Evolutionary conservation across 2,888 invertebrate species (phyloP).

Genomic region (Pilophorus perplexus): DNA sequence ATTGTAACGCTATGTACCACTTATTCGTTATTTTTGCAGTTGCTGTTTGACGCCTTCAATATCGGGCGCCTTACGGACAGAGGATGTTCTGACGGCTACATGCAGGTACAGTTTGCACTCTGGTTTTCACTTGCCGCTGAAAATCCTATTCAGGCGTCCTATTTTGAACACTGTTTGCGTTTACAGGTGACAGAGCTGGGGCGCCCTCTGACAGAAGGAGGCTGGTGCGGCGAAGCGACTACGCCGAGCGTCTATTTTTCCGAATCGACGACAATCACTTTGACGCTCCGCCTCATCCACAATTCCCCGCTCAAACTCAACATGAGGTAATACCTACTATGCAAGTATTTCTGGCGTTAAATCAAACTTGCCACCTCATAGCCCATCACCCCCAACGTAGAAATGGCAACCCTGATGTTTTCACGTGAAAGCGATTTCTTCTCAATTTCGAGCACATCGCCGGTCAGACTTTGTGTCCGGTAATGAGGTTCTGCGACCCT

Average conservation of each 20-base stretch:
- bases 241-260: slow-evolving; percentile 88
- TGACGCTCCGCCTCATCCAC: slow-evolving; percentile 64
- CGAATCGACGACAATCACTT: slow-evolving; percentile 80
- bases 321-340: slow-evolving; percentile 59
- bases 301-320: slow-evolving; percentile 76
- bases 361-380: no score
- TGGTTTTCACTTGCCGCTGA: background rate
- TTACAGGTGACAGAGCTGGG: slow-evolving; percentile 70
- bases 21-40: slow-evolving; percentile 55
- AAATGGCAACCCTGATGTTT: no score
- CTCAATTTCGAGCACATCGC: no score
- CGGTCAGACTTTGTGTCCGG: no score
- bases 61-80: slow-evolving; percentile 76
- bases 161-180: background rate
- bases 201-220: slow-evolving; percentile 82
- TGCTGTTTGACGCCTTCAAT: slow-evolving; percentile 84
- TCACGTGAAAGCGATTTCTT: no score
- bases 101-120: slow-evolving; percentile 58
- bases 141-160: background rate
- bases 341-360: no score
- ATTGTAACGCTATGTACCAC: no score
- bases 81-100: slow-evolving; percentile 84
- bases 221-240: slow-evolving; percentile 82
- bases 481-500: no score
- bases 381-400: no score